Percentiles rank a stretch among this genome's conserved stretches.
These are phyloP conservation scores for Pangasius sanitwongsei DNA, from an alignment of 2,797 vertebrate genomes.

Conservation along the genomic window DNA sequence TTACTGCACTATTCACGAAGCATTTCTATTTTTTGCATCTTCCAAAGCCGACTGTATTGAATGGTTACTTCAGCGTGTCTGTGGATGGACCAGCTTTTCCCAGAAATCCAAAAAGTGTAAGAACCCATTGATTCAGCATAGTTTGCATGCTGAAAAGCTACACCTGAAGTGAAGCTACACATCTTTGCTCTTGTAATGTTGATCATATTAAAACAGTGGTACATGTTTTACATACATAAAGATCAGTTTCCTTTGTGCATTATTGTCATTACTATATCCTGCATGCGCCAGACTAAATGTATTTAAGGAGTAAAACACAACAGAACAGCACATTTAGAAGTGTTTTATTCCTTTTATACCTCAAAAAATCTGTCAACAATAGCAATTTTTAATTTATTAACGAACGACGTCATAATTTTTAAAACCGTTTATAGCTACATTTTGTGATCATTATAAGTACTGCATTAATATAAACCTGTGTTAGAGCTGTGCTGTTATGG, in stretches of 20 bases:
- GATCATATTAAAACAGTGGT: not conserved
- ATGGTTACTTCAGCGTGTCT: not conserved
- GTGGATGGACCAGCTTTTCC: not conserved
- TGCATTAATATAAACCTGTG: too few relatives aligned
- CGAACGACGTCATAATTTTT: too few relatives aligned
- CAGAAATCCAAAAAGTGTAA: not conserved
- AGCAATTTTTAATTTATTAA: too few relatives aligned
- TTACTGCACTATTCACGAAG: not conserved
- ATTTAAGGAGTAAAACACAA: not conserved
- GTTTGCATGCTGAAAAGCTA: not conserved
- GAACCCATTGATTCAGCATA: not conserved
- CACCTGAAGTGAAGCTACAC: not conserved
- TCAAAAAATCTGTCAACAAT: not conserved
- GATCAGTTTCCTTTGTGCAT: not conserved
- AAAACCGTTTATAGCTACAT: too few relatives aligned
- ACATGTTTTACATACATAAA: not conserved
- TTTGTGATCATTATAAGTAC: too few relatives aligned
- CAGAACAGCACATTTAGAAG: too few relatives aligned
- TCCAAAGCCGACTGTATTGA: not conserved
- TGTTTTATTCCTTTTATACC: not conserved
- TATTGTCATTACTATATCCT: not conserved
- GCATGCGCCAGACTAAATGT: not conserved
- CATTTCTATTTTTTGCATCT: not conserved
- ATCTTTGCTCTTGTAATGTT: not conserved
- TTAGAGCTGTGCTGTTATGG: not conserved